Conservation (phyloP, 1,140 invertebrate species). For the Drosophila carrolli region DNA sequence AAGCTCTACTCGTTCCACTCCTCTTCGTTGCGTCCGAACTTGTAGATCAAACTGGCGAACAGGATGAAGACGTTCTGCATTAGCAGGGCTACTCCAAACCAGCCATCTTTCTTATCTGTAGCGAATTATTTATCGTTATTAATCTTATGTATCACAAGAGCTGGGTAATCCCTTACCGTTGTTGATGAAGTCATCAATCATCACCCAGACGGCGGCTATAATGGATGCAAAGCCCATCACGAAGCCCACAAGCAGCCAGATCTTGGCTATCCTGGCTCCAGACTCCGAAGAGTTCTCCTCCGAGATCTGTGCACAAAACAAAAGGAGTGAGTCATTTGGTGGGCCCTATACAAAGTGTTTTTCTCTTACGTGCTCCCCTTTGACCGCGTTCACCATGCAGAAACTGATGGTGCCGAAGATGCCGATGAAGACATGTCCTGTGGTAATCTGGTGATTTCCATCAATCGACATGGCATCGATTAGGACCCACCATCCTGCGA, state of each 20-base stretch:
- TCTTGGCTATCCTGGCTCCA: slow-evolving; percentile 93
- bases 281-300: slow-evolving; percentile 77
- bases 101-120: slow-evolving; percentile 85
- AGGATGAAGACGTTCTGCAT: slow-evolving; percentile 98
- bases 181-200: slow-evolving; percentile 91
- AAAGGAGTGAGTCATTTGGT: slow-evolving; percentile 59
- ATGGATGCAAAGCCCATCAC: slow-evolving; percentile 97
- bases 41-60: slow-evolving; percentile 94
- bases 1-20: slow-evolving; percentile 87
- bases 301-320: slow-evolving; percentile 62
- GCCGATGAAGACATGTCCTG: slow-evolving; percentile 97
- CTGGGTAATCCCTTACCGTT: slow-evolving; percentile 45
- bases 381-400: slow-evolving; percentile 98
- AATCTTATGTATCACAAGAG: not conserved
- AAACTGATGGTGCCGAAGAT: slow-evolving; percentile 97
- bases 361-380: slow-evolving; percentile 93
- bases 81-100: slow-evolving; percentile 96
- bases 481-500: slow-evolving; percentile 98
- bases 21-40: slow-evolving; percentile 97
- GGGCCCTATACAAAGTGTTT: not conserved
- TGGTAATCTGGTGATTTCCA: slow-evolving; percentile 86
- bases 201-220: slow-evolving; percentile 97
- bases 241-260: slow-evolving; percentile 99
- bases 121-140: not conserved
- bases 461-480: slow-evolving; percentile 96